These are phyloP conservation scores for Caenorhabditis remanei DNA, from an alignment of 1,140 invertebrate species.

Conservation along the genomic window DNA sequence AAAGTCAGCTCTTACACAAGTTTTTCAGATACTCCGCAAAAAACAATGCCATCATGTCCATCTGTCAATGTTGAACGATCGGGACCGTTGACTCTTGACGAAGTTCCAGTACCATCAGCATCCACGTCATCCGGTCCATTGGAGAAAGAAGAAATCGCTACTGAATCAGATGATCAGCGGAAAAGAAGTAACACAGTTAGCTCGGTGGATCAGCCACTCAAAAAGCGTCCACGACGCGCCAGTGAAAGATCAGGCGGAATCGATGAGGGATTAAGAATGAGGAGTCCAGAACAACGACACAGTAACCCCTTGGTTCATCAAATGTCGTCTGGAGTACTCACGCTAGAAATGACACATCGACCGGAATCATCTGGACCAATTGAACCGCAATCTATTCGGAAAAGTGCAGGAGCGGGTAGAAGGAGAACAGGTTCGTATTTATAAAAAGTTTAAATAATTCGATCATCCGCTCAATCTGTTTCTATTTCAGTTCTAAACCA, in stretches of 20 bases:
- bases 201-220: neutral
- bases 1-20: neutral
- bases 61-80: neutral
- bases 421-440: neutral
- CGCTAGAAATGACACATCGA: neutral
- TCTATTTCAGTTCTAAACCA: neutral
- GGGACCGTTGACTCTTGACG: slow-evolving; percentile 7
- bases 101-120: neutral
- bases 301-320: neutral
- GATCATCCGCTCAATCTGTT: too few relatives aligned
- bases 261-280: neutral
- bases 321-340: neutral
- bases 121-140: neutral
- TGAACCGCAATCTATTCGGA: neutral
- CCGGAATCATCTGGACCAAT: neutral
- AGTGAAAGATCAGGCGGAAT: neutral
- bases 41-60: neutral
- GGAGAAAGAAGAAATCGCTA: neutral
- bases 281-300: neutral
- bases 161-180: neutral
- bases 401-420: neutral
- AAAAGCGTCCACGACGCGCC: neutral
- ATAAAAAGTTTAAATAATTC: too few relatives aligned
- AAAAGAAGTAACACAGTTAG: neutral
- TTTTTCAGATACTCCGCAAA: neutral